Conservation (phyloP, 2,113 vertebrate genomes). For the Melierax canorus region DNA sequence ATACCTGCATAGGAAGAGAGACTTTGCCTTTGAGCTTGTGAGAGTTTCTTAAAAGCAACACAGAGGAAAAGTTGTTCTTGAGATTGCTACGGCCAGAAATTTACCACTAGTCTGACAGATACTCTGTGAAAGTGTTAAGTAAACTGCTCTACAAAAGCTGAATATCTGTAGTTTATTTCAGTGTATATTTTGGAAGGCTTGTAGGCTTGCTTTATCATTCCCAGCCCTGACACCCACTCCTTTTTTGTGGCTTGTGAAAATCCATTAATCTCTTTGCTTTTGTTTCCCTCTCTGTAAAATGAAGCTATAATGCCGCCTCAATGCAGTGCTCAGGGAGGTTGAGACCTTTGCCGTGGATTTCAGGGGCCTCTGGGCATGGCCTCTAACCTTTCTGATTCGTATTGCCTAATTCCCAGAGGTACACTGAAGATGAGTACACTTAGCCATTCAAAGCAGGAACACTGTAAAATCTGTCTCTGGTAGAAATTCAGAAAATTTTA, state of each 20-base stretch:
- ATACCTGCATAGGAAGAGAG: not conserved
- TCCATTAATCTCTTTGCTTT: not conserved
- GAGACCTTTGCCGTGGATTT: not conserved
- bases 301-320: not conserved
- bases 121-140: not conserved
- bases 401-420: not conserved
- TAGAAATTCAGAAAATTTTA: not conserved
- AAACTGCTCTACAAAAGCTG: not conserved
- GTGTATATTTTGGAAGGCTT: not conserved
- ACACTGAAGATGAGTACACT: not conserved
- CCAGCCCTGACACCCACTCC: not conserved
- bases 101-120: not conserved
- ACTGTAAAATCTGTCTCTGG: not conserved
- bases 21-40: not conserved
- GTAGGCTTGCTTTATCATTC: not conserved
- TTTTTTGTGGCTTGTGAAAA: not conserved
- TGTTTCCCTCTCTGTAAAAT: not conserved
- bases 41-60: not conserved
- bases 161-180: not conserved
- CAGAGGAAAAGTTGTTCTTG: not conserved
- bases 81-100: not conserved
- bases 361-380: not conserved
- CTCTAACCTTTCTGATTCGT: not conserved
- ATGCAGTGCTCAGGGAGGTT: rapidly evolving
- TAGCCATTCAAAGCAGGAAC: not conserved